Base-by-base conservation (phyloP, 1,140 invertebrate genomes). In the Brachionus manjavacas region DNA sequence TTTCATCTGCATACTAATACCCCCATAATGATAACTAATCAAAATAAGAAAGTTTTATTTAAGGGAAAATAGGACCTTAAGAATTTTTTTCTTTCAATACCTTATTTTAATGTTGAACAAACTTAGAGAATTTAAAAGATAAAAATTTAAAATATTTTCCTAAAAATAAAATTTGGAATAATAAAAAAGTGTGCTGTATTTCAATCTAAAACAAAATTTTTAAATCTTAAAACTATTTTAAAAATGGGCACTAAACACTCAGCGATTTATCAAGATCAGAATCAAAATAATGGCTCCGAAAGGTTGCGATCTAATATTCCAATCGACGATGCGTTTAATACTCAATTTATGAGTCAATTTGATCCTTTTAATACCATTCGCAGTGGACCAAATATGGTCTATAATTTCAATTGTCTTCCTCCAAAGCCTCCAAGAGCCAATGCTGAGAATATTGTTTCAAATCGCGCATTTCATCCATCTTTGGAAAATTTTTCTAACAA, bases 131-230 rank as follows among this genome's bases (percentile, higher is more conserved):
- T 39, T 41, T 43, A 60, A 20, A 39, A 41, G 35, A 20, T 41
- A 72, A 72, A 72, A 39, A 72, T 72, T 72, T 16, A 20, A 72
- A 72, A 72, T 39, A 72, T 39, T 41, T 72, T 72, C 31, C 68
- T 72, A 41, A 72, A 72, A 72, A 72, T 72, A 72, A 72, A 72
- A 72, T 72, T 72, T 39, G 68, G 68, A 72, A 72, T 41, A 72
- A 43, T 72, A 72, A 39, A 39, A 70, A 41, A 72, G 39, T 41
- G 31, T 72, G 68, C 35, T 72, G 68, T 72, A 43, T 72, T 39
- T 72, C 14, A 46, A 41, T 43, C 20, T 16, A 39, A 72, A 20
- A 39, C 16, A 41, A 20, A 39, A 41, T n/a, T 16, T 20, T 39
- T 72, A 41, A 35, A 68, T 68, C 14, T n/a, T 23, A 68, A 68